These are phyloP conservation scores for Meteorus colon DNA, from an alignment of 2,888 invertebrate species.

Conservation along the genomic window DNA sequence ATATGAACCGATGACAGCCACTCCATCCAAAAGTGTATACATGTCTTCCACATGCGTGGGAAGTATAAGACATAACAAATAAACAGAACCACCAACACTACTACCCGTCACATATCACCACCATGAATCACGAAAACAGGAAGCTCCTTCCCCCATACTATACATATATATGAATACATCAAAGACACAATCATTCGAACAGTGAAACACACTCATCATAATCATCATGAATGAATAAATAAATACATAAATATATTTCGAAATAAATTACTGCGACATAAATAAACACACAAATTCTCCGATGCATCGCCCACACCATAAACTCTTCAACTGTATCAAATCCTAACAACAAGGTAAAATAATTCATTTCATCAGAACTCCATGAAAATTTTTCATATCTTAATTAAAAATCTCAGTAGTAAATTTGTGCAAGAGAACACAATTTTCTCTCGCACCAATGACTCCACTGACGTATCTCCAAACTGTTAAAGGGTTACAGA, in stretches of 20 bases:
- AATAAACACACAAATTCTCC: not conserved
- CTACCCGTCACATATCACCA: constrained; percentile 20
- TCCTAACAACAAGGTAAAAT: not conserved
- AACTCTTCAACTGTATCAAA: constrained; percentile 1
- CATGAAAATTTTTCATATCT: constrained; percentile 46
- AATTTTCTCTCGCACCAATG: constrained; percentile 48
- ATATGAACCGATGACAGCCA: not conserved
- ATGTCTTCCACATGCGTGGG: constrained; percentile 15
- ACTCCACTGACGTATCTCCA: constrained; percentile 1
- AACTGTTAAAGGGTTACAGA: constrained; percentile 1
- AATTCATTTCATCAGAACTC: not conserved
- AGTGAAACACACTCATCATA: constrained; percentile 32
- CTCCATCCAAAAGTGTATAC: not conserved
- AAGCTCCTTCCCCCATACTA: constrained; percentile 31
- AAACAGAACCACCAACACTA: constrained; percentile 22
- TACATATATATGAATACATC: constrained; percentile 10
- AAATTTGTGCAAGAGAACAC: constrained; percentile 44
- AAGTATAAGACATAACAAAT: constrained; percentile 8
- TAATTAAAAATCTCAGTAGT: constrained; percentile 50
- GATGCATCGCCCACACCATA: too few species aligned
- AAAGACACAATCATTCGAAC: constrained; percentile 29
- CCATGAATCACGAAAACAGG: constrained; percentile 38
- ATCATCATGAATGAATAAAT: constrained; percentile 20
- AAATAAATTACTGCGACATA: not conserved
- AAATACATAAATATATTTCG: not conserved